Evolutionary conservation across 2,113 vertebrate genomes (phyloP), one percentile per base, ranked within the genome.

Genomic region (Megaleporinus macrocephalus): DNA sequence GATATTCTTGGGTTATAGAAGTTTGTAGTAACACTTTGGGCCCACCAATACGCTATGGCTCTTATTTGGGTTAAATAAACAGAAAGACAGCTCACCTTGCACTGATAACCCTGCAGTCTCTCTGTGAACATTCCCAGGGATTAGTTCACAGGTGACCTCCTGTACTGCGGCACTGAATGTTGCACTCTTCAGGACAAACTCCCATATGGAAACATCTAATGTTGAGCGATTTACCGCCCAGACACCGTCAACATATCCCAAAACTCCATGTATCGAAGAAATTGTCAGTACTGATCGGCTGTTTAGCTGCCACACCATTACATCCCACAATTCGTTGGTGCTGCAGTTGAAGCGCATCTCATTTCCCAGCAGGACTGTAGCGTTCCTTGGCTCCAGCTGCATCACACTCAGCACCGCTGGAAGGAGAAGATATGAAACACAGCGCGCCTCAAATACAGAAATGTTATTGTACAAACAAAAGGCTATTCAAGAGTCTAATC

Each of bases 281-380:
- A 96, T 86, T 51, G 91, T 94, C 83, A 97, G 89, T 0, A 91
- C 83, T 26, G 89, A 87, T 0, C 15, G 73, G 5, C 77, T 81
- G 0, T 94, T 80, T 51, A 93, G 85, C 27, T 92, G 49, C 97
- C 96, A 98, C 62, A 95, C 89, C 90, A 98, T 93, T n/a, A 93
- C 86, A 0, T 61, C 61, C 97, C 96, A 98, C 1, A 80, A 70
- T 0, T 12, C 26, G 0, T 89, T 83, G 29, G 95, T 81, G 0
- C 90, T 96, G 89, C 97, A 98, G 78, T 93, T 96, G 83, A 97
- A 95, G 0, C 73, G 89, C 5, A 94, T 95, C 75, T 94, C 88
- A 0, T 91, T 90, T 65, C 96, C 96, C 70, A 44, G 83, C 36
- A 96, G 90, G 0, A 92, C 94, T 0, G 94, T 95, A 16, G 85